Conservation (phyloP, 2,888 invertebrate species). For the Chymomyza procnemis region DNA sequence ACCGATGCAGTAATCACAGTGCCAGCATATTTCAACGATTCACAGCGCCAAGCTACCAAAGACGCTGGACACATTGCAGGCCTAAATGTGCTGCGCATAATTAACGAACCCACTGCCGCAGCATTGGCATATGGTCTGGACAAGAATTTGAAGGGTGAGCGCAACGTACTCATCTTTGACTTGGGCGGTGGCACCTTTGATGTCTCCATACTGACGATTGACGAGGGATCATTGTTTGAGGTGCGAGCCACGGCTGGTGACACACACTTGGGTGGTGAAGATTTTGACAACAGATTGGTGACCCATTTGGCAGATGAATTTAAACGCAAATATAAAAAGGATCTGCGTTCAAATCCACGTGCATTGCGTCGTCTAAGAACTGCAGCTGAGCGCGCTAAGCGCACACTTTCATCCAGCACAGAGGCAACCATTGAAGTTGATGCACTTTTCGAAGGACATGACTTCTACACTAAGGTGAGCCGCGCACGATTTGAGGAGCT, state of each 20-base stretch:
- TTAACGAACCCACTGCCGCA: slow-evolving; percentile 92
- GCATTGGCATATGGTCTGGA: slow-evolving; percentile 94
- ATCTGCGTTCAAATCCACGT: slow-evolving; percentile 83
- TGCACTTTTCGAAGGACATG: slow-evolving; percentile 85
- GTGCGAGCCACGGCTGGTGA: slow-evolving; percentile 98
- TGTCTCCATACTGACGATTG: slow-evolving; percentile 95
- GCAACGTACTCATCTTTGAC: slow-evolving; percentile 85
- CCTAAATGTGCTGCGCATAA: slow-evolving; percentile 81
- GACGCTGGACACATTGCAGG: slow-evolving; percentile 94
- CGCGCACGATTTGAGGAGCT: slow-evolving; percentile 88
- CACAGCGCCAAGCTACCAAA: slow-evolving; percentile 94
- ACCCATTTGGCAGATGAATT: slow-evolving; percentile 91
- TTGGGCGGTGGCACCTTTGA: slow-evolving; percentile 92
- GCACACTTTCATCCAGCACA: slow-evolving; percentile 86
- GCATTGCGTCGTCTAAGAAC: slow-evolving; percentile 85
- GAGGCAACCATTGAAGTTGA: slow-evolving; percentile 87
- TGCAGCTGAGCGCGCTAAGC: slow-evolving; percentile 88
- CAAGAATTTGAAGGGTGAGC: slow-evolving; percentile 88
- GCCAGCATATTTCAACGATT: slow-evolving; percentile 93
- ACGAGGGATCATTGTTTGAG: slow-evolving; percentile 92
- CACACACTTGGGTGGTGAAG: slow-evolving; percentile 95
- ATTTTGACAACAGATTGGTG: slow-evolving; percentile 90
- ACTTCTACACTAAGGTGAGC: slow-evolving; percentile 85
- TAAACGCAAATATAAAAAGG: slow-evolving; percentile 87
- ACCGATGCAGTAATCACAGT: slow-evolving; percentile 93